phyloP scores from a whole-genome alignment of 1,140 invertebrate genomes.

The Olivierus martensii region DNA sequence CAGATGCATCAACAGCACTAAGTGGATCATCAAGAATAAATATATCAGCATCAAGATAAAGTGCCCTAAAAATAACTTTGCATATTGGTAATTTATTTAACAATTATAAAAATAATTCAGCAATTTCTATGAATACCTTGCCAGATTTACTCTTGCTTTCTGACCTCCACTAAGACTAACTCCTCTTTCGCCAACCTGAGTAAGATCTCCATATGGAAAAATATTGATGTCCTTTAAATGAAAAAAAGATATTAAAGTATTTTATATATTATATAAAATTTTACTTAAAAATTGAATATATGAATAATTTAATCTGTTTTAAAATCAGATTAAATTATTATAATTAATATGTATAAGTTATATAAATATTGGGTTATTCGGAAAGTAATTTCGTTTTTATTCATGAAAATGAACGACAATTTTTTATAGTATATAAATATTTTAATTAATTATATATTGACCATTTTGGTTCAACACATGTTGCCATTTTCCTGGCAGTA shows the following conservation, averaged over 20 bases:
- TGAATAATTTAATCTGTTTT: background rate
- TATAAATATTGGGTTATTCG: no score
- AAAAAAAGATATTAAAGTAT: background rate
- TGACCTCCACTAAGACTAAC: conserved; percentile 77
- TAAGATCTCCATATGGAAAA: conserved; percentile 64
- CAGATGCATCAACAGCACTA: conserved; percentile 31
- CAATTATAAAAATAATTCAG: no score
- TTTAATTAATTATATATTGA: no score
- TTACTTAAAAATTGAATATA: no score
- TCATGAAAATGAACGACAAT: no score
- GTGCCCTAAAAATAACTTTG: conserved; percentile 28
- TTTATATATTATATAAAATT: background rate
- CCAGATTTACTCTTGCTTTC: conserved; percentile 73
- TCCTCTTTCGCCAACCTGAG: conserved; percentile 76
- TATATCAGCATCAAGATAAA: conserved; percentile 34
- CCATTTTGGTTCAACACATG: no score
- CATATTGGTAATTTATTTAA: no score
- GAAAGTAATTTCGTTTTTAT: no score
- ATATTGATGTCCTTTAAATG: conserved; percentile 51
- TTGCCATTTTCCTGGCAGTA: no score
- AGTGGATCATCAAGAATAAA: conserved; percentile 39
- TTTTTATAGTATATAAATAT: no score
- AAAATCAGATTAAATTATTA: background rate
- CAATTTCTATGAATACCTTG: conserved; percentile 50
- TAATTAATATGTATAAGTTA: no score